A percentile compares a stretch with the other conserved stretches of the same genome.
Evolutionary conservation across 2,888 invertebrate genomes (phyloP).

Genomic region (Atherix ibis): DNA sequence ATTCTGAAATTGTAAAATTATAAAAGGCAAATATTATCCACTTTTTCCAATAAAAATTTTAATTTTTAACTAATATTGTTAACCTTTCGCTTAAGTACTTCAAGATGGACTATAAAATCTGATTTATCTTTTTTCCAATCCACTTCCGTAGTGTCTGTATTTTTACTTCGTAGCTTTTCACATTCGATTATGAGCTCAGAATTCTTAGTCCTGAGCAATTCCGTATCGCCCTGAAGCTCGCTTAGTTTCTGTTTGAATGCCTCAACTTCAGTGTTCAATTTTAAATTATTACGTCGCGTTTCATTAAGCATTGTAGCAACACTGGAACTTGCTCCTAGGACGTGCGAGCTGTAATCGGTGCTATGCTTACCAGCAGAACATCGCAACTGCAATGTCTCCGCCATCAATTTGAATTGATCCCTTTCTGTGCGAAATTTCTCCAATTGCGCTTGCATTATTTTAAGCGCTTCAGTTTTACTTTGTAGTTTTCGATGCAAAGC

Average conservation of each 20-base stretch:
- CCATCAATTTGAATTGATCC: slow-evolving; percentile 64
- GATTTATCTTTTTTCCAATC: slow-evolving; percentile 29
- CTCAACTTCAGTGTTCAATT: slow-evolving; percentile 42
- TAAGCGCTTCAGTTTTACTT: slow-evolving; percentile 65
- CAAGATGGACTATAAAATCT: slow-evolving; percentile 28
- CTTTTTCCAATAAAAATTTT: slow-evolving; percentile 1
- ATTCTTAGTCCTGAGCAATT: slow-evolving; percentile 38
- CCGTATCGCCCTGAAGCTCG: slow-evolving; percentile 54
- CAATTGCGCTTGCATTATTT: slow-evolving; percentile 61
- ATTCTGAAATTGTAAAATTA: slow-evolving; percentile 35
- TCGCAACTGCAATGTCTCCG: slow-evolving; percentile 53
- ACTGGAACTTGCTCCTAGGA: slow-evolving; percentile 27
- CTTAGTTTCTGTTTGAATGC: slow-evolving; percentile 52
- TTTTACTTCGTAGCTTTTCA: too few species aligned
- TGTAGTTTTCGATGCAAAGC: slow-evolving; percentile 56
- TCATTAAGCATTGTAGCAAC: slow-evolving; percentile 42
- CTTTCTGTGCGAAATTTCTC: slow-evolving; percentile 63
- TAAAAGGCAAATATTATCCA: neutral
- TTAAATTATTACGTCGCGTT: slow-evolving; percentile 42
- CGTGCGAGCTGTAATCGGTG: slow-evolving; percentile 22
- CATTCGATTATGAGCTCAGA: slow-evolving; percentile 12
- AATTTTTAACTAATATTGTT: too few species aligned
- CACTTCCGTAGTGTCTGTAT: slow-evolving; percentile 15
- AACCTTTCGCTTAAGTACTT: slow-evolving; percentile 26
- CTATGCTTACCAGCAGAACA: slow-evolving; percentile 35